Conservation (phyloP, 2,797 vertebrate genomes). For the Oreonectes daqikongensis region DNA sequence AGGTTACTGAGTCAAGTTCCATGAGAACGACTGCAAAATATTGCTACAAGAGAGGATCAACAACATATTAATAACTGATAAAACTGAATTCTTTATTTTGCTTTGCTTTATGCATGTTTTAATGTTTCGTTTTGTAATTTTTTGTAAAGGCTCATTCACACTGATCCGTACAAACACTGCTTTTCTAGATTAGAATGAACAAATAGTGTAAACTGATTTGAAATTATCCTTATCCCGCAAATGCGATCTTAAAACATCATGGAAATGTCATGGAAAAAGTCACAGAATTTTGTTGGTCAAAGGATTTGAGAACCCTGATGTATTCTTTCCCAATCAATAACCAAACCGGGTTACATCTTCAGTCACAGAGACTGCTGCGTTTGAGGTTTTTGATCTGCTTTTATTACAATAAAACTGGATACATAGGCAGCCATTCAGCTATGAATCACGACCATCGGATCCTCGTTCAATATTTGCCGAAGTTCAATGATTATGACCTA, state of each 20-base stretch:
- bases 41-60: too few relatives aligned
- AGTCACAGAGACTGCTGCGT: background rate
- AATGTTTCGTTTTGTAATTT: too few relatives aligned
- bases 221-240: background rate
- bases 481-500: constrained; percentile 47
- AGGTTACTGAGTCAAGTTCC: too few relatives aligned
- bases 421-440: constrained; percentile 1
- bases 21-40: too few relatives aligned
- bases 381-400: constrained; percentile 22
- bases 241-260: background rate
- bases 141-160: too few relatives aligned
- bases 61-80: too few relatives aligned
- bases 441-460: constrained; percentile 12
- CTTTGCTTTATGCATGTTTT: too few relatives aligned
- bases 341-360: constrained; percentile 20
- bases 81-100: too few relatives aligned
- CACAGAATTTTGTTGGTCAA: background rate
- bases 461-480: constrained; percentile 16
- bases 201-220: too few relatives aligned
- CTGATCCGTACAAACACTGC: too few relatives aligned
- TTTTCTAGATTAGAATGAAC: too few relatives aligned
- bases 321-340: background rate
- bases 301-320: background rate
- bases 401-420: constrained; percentile 20
- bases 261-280: background rate